Base-by-base conservation (phyloP, 2,797 vertebrate species). In the Antennarius maculatus region DNA sequence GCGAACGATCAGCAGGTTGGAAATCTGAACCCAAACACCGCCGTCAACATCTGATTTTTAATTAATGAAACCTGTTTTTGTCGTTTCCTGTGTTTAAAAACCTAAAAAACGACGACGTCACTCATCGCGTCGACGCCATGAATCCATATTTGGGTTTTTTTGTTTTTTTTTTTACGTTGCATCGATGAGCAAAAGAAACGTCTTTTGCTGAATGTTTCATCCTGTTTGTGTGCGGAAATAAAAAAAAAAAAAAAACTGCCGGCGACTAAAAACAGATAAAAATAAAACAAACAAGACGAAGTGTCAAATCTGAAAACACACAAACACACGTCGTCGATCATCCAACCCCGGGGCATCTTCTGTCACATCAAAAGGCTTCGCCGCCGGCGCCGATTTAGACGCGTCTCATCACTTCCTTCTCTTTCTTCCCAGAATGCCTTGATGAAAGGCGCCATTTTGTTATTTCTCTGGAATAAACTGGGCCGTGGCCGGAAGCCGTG, bases 371-470 rank as follows among this genome's bases (percentile, higher is more conserved):
- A 86, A 84, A 80, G 73, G 37, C 50, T 77, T 23, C 13, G 68
- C 84, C 80, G 72, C 74, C 7, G 85, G 80, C 67, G 2, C 49
- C 77, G 81, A 81, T 69, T 84, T 81, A 82, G 61, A 82, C 74
- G 60, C 61, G 78, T 70, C 66, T 78, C 83, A 82, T 80, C 65
- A 76, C 76, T 83, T 80, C 79, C 74, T 81, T 76, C 64, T 83
- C 71, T 76, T 79, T 39, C 64, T 60, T 53, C 69, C 17, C 54
- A 63, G 49, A 69, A 55, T 58, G 53, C 85, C 15, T 66, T 74
- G 87, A 90, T 85, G 77, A 88, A 84, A 86, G 74, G 71, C 17
- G 23, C 76, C 80, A 80, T 79, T 82, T 87, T 90, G 67, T 76
- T 79, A 71, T 84, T 76, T 81, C 23, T 23, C 23, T 23, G 23